Conservation (phyloP, 2,888 invertebrate genomes). For the Drymonia ruficornis region DNA sequence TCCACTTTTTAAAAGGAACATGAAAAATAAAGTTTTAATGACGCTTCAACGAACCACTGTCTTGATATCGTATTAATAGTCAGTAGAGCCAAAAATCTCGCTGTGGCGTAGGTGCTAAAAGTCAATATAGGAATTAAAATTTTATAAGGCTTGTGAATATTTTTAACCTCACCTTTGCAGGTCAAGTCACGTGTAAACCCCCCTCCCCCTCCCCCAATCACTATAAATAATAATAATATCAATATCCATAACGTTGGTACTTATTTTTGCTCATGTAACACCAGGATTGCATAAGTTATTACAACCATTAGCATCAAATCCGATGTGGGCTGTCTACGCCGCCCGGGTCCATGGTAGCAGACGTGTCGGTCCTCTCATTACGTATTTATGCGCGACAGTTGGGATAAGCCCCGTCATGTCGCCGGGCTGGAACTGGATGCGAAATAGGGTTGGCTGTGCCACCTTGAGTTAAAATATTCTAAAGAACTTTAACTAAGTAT, state of each 20-base stretch:
- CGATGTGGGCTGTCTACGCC: background rate
- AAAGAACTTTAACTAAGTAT: background rate
- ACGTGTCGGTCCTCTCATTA: constrained; percentile 51
- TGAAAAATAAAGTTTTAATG: background rate
- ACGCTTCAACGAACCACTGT: too few relatives aligned
- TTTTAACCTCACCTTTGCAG: too few relatives aligned
- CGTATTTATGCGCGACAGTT: constrained; percentile 53
- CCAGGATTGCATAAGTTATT: background rate
- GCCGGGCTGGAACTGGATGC: constrained; percentile 29
- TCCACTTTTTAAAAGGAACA: background rate
- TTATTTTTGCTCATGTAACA: too few relatives aligned
- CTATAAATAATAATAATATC: too few relatives aligned
- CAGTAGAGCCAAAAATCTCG: too few relatives aligned
- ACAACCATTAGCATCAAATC: background rate
- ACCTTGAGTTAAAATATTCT: constrained; percentile 29
- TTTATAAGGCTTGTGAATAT: too few relatives aligned
- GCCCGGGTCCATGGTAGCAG: constrained; percentile 34
- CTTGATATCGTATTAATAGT: too few relatives aligned
- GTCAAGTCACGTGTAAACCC: too few relatives aligned
- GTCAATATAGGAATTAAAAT: too few relatives aligned
- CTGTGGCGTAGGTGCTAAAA: too few relatives aligned
- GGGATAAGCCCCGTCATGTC: constrained; percentile 49
- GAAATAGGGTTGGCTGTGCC: constrained; percentile 32
- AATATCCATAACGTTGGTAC: too few relatives aligned
- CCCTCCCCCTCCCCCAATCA: too few relatives aligned